phyloP scores from a whole-genome alignment of 2,113 vertebrate species.

The Marmota monax region DNA sequence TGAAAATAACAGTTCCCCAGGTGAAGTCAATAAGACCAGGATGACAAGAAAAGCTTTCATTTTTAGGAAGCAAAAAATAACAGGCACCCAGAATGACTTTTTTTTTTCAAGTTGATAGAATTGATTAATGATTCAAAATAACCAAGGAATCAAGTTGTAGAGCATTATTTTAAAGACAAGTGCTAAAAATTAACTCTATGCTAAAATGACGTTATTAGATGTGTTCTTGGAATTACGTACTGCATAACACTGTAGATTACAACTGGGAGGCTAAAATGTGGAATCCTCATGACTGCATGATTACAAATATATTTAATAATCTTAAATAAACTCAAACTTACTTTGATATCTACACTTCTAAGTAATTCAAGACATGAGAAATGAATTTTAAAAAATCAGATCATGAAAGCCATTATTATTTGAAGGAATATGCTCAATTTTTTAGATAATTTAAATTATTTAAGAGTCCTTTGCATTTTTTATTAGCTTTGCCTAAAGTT shows the following conservation, averaged over 20 bases:
- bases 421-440: constrained; percentile 83
- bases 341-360: constrained; percentile 65
- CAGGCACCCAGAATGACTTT: neutral
- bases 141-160: constrained; percentile 76
- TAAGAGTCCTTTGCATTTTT: constrained; percentile 83
- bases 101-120: constrained; percentile 72
- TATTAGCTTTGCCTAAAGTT: constrained; percentile 85
- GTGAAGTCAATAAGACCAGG: constrained; percentile 20
- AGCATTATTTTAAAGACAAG: constrained; percentile 75
- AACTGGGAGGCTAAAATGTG: constrained; percentile 69
- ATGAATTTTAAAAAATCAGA: constrained; percentile 82
- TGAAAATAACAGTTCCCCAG: constrained; percentile 69
- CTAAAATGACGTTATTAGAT: constrained; percentile 5
- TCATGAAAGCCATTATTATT: constrained; percentile 83
- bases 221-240: neutral
- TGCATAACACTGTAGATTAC: constrained; percentile 12
- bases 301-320: constrained; percentile 80
- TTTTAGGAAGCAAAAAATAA: constrained; percentile 81
- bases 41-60: constrained; percentile 54
- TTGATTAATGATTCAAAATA: constrained; percentile 77
- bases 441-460: constrained; percentile 86
- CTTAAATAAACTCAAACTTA: constrained; percentile 76
- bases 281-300: neutral
- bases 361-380: constrained; percentile 78
- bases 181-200: constrained; percentile 48